Evolutionary conservation across 2,797 vertebrate genomes (phyloP).

Genomic region (Geotrypetes seraphini): DNA sequence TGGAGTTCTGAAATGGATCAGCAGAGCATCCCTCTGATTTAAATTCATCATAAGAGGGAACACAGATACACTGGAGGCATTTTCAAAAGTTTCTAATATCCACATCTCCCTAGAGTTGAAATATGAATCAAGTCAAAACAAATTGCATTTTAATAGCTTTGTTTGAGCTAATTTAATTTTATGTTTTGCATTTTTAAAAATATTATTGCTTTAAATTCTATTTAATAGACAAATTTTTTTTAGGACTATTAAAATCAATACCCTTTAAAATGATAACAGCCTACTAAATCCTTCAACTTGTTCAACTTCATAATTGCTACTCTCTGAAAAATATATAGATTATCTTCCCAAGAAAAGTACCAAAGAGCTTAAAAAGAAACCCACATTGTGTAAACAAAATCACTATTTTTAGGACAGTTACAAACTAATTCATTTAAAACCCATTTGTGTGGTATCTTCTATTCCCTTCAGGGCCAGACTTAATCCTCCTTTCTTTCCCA

Average conservation of each 20-base stretch:
- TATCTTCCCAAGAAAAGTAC: too few relatives aligned
- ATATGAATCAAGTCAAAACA: conserved; percentile 22
- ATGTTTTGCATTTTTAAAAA: neutral
- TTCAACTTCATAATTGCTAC: neutral
- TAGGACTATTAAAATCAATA: neutral
- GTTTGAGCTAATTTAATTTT: conserved; percentile 7
- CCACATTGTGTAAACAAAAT: neutral
- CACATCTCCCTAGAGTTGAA: conserved; percentile 28
- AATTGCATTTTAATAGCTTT: conserved; percentile 14
- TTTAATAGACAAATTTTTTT: neutral
- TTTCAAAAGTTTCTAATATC: neutral
- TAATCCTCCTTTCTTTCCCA: conserved; percentile 10
- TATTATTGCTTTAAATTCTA: neutral
- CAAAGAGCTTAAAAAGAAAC: neutral
- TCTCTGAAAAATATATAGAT: neutral
- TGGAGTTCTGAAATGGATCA: too few relatives aligned
- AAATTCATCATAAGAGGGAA: conserved; percentile 3
- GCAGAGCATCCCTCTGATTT: too few relatives aligned
- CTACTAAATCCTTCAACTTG: neutral
- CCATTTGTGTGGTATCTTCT: neutral
- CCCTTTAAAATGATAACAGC: neutral
- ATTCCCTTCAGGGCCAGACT: conserved; percentile 7
- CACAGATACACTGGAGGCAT: neutral
- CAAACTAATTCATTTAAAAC: neutral
- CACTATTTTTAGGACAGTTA: neutral